Conservation (phyloP, 2,113 vertebrate genomes). For the Ophthalmolycus amberensis region DNA sequence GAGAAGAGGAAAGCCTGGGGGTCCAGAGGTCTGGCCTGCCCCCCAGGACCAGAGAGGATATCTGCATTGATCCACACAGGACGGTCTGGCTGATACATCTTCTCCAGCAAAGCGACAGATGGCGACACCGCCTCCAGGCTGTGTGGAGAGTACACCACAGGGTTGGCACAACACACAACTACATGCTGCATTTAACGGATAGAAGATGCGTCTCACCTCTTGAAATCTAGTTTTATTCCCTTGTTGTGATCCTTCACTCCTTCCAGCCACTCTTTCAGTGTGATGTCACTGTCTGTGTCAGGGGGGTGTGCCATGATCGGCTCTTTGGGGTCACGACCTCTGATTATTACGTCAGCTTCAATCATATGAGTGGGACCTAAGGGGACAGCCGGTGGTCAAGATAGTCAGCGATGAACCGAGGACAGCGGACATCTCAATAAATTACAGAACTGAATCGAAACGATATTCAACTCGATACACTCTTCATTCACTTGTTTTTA, state of each 20-base stretch:
- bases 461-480: too few relatives aligned
- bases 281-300: slow-evolving; percentile 89
- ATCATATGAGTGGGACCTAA: slow-evolving; percentile 91
- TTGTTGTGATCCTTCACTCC: slow-evolving; percentile 80
- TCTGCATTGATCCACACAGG: slow-evolving; percentile 95
- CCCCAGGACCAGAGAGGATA: slow-evolving; percentile 88
- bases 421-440: too few relatives aligned
- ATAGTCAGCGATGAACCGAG: neutral
- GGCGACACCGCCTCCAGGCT: slow-evolving; percentile 87
- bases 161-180: neutral
- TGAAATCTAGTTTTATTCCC: slow-evolving; percentile 97
- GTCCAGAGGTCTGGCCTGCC: slow-evolving; percentile 76
- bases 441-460: too few relatives aligned
- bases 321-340: slow-evolving; percentile 77
- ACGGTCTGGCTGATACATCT: slow-evolving; percentile 45
- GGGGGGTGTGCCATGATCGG: slow-evolving; percentile 96
- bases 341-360: slow-evolving; percentile 91
- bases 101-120: slow-evolving; percentile 85
- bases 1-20: slow-evolving; percentile 82
- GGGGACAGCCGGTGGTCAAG: neutral
- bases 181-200: neutral
- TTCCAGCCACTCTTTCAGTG: slow-evolving; percentile 88
- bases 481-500: too few relatives aligned
- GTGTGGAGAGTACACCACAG: neutral
- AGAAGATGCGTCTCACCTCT: slow-evolving; percentile 84